Evolutionary conservation across 2,797 vertebrate genomes (phyloP).

Genomic region (Phrynocephalus forsythii): DNA sequence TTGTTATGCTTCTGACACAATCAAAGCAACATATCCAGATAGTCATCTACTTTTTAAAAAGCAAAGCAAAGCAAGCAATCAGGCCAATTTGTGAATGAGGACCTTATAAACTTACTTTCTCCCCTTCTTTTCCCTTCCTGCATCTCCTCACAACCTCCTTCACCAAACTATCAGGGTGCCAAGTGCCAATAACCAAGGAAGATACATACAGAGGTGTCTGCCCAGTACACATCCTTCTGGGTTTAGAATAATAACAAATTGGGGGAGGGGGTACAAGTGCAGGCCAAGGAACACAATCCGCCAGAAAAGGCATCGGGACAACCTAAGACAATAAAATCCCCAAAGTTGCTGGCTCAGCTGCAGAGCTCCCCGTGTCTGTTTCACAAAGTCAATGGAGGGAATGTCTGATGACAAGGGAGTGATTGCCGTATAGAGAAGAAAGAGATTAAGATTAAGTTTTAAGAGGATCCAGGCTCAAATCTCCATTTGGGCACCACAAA

Average conservation of each 20-base stretch:
- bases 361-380: not conserved
- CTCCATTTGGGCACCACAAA: not conserved
- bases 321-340: not conserved
- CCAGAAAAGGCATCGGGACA: conserved; percentile 18
- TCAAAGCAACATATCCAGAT: too few relatives aligned
- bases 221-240: not conserved
- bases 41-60: too few relatives aligned
- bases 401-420: too few relatives aligned
- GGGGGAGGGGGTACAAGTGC: not conserved
- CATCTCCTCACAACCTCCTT: too few relatives aligned
- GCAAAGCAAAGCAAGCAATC: too few relatives aligned
- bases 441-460: not conserved
- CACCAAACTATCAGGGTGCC: too few relatives aligned
- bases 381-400: conserved; percentile 28
- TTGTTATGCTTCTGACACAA: too few relatives aligned
- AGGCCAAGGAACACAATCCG: not conserved
- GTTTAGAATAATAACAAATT: not conserved
- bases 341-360: conserved; percentile 18
- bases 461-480: not conserved
- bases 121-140: too few relatives aligned
- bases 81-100: too few relatives aligned
- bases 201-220: too few relatives aligned
- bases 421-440: not conserved
- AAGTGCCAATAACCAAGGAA: too few relatives aligned
- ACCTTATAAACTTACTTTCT: too few relatives aligned